Base-by-base conservation (phyloP, 2,113 vertebrate species). In the Malaclemys terrapin region DNA sequence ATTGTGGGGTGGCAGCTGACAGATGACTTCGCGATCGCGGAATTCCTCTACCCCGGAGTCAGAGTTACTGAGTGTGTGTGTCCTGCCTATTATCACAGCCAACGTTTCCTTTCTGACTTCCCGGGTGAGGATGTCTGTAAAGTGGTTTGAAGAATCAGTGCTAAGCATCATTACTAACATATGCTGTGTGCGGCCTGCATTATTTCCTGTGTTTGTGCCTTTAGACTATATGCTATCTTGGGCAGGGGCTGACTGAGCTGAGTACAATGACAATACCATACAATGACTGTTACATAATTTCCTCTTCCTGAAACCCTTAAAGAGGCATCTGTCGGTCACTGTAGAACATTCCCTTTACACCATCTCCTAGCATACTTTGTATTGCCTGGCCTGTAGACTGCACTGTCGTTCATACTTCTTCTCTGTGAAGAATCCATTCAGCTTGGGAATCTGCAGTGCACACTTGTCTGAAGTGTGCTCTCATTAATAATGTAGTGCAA, bases 341-440 rank as follows among this genome's bases (percentile, higher is more conserved):
- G 27, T 35, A 62, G 59, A 35, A 16, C 59, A 75, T 75, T 75
- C 19, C 20, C 10, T 16, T 75, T 75, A 20, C 20, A 5, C 38
- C n/a, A 24, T 4, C 69, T 42, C n/a, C n/a, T 72, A n/a, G 17
- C 69, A 24, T 72, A 72, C 69, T 42, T 75, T 24, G 19, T 75
- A 22, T 75, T 19, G 20, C 17, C 65, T 24, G n/a, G 8, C 19
- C 38, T 38, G 69, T 49, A n/a, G 25, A 27, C 2, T 1, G 4
- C 1, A 1, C 8, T 5, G 47, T 53, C 78, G 0, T 14, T 5
- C 69, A 49, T 85, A 54, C 47, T 54, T 50, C 38, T 35, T 56
- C 38, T 14, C 10, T 2, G 4, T 0, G 0, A n/a, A 1, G 2
- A 56, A 0, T 29, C 3, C 62, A 69, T 69, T 69, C 62, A n/a